A percentile compares a stretch with the other conserved stretches of the same genome.
These are phyloP conservation scores for Ganaspis sp. DNA, from an alignment of 1,140 invertebrate genomes.

Conservation along the genomic window DNA sequence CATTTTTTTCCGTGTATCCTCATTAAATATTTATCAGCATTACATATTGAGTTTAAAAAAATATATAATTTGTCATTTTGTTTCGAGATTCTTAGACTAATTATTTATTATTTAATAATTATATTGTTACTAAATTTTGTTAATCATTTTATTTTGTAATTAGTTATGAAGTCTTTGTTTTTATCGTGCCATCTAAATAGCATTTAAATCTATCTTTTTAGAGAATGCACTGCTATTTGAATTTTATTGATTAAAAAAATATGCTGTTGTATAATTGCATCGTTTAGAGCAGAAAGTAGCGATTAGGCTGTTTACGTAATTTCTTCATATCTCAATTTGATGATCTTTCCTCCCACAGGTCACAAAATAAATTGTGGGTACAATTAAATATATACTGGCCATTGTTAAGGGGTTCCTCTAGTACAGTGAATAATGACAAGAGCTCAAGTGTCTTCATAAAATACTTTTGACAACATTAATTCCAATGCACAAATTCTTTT, in stretches of 20 bases:
- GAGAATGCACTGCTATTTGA: too few relatives aligned
- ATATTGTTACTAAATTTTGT: too few relatives aligned
- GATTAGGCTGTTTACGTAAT: conserved; percentile 3
- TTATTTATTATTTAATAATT: too few relatives aligned
- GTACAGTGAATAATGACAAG: neutral
- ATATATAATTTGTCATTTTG: too few relatives aligned
- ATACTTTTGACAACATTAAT: neutral
- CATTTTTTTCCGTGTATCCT: too few relatives aligned
- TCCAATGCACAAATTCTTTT: neutral
- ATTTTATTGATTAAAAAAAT: neutral
- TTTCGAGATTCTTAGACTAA: too few relatives aligned
- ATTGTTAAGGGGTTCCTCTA: neutral
- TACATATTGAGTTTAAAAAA: too few relatives aligned
- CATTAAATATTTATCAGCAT: too few relatives aligned
- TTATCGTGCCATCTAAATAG: too few relatives aligned
- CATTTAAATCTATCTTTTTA: too few relatives aligned
- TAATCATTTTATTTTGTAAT: too few relatives aligned
- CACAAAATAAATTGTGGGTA: conserved; percentile 14
- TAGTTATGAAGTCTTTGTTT: too few relatives aligned
- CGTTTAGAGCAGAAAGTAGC: neutral
- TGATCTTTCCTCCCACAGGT: conserved; percentile 19
- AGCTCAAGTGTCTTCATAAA: conserved; percentile 14
- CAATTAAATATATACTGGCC: conserved; percentile 2
- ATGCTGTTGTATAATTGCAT: neutral
- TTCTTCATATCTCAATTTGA: conserved; percentile 11